These are phyloP conservation scores for Aselliscus stoliczkanus DNA, from an alignment of 2,797 vertebrate genomes.

Conservation along the genomic window DNA sequence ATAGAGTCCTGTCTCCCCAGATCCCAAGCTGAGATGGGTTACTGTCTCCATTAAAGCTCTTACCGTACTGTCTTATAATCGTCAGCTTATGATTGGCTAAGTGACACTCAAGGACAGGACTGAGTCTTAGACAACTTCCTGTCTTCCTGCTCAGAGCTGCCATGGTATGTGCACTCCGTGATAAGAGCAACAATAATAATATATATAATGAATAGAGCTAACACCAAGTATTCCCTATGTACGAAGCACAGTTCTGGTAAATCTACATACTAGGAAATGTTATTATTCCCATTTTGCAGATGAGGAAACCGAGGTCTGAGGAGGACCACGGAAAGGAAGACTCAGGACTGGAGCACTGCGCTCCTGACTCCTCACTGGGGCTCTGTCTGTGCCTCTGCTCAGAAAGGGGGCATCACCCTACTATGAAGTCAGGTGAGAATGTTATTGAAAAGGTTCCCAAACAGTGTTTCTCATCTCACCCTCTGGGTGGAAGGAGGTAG, in stretches of 20 bases:
- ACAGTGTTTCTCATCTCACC: conserved; percentile 66
- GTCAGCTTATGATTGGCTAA: not conserved
- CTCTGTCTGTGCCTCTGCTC: conserved; percentile 36
- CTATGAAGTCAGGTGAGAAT: conserved; percentile 56
- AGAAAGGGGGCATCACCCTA: conserved; percentile 31
- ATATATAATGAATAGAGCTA: not conserved
- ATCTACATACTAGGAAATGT: not conserved
- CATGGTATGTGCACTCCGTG: not conserved
- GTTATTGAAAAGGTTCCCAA: conserved; percentile 65
- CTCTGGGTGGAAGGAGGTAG: conserved; percentile 44
- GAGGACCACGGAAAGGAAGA: not conserved
- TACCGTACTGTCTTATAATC: not conserved
- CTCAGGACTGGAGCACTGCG: too few species aligned
- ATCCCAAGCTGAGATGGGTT: not conserved
- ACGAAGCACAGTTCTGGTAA: not conserved
- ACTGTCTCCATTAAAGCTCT: not conserved
- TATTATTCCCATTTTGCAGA: not conserved
- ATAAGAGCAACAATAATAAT: not conserved
- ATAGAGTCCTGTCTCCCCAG: too few species aligned
- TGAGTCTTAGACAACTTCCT: not conserved
- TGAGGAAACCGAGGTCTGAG: not conserved
- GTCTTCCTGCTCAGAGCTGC: not conserved
- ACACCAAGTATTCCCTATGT: not conserved
- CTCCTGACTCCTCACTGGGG: not conserved
- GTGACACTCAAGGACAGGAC: not conserved